These are phyloP conservation scores for Ictidomys tridecemlineatus DNA, from an alignment of 2,113 vertebrate genomes.

Conservation along the genomic window DNA sequence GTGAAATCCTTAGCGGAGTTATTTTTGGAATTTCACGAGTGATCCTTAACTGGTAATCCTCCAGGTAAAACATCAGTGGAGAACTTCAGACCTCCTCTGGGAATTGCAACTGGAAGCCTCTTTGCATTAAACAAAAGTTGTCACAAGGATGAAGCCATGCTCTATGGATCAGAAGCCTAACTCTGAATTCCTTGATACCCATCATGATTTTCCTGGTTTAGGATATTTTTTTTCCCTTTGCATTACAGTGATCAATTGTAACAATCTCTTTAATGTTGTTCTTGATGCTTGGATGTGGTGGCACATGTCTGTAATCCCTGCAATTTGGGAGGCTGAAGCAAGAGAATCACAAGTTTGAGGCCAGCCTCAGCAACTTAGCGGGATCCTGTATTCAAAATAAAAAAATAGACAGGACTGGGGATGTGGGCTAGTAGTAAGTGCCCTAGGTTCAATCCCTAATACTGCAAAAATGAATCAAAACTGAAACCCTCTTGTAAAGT, in stretches of 20 bases:
- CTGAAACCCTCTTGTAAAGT: neutral
- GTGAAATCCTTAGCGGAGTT: slow-evolving; percentile 21
- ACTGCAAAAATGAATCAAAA: no score
- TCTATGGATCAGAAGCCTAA: neutral
- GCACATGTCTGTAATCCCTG: no score
- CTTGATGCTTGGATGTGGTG: no score
- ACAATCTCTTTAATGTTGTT: slow-evolving; percentile 1
- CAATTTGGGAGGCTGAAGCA: no score
- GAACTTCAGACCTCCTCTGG: neutral
- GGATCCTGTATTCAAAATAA: no score
- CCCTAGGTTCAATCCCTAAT: no score
- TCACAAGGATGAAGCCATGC: neutral
- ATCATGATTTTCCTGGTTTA: slow-evolving; percentile 51
- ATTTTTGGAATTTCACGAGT: neutral
- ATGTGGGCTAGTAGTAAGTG: no score
- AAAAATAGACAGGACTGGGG: no score
- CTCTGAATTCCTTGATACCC: neutral
- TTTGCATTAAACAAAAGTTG: neutral
- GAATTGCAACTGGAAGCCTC: neutral
- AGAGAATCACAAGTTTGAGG: no score
- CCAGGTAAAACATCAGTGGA: neutral
- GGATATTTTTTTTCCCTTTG: no score
- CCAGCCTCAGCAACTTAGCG: no score
- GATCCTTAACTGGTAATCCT: neutral
- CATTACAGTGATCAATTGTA: neutral